Evolutionary conservation across 2,888 invertebrate species (phyloP).

Genomic region (Diaphora mendica): DNA sequence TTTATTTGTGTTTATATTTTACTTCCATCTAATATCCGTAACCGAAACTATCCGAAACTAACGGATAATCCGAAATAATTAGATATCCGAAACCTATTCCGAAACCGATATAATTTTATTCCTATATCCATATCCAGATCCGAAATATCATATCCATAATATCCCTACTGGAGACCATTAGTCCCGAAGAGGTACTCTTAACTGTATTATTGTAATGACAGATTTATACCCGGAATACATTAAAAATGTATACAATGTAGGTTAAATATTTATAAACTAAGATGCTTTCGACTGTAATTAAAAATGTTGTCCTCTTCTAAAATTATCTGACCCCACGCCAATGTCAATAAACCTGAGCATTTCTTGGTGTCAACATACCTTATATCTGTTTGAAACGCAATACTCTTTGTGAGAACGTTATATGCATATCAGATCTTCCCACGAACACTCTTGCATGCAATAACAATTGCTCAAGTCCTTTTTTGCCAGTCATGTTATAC

Average conservation of each 20-base stretch:
- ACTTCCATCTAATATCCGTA: too few species aligned
- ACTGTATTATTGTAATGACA: neutral
- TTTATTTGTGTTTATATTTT: too few species aligned
- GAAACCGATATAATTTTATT: too few species aligned
- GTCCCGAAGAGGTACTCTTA: neutral
- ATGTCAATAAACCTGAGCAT: neutral
- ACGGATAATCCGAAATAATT: too few species aligned
- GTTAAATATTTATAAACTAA: neutral
- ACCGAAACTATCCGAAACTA: too few species aligned
- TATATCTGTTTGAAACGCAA: neutral
- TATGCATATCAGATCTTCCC: conserved; percentile 6
- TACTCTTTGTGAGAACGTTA: conserved; percentile 2
- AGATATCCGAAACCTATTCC: too few species aligned
- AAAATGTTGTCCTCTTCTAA: neutral
- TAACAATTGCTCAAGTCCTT: neutral
- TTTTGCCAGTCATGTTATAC: neutral
- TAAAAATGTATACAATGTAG: neutral
- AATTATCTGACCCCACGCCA: neutral
- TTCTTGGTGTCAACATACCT: neutral
- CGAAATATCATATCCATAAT: too few species aligned
- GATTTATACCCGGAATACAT: neutral
- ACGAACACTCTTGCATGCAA: neutral
- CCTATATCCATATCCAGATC: too few species aligned
- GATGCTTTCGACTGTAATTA: neutral
- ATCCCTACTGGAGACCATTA: too few species aligned